phyloP scores from a whole-genome alignment of 1,140 invertebrate genomes.

The Drosophila kikkawai region DNA sequence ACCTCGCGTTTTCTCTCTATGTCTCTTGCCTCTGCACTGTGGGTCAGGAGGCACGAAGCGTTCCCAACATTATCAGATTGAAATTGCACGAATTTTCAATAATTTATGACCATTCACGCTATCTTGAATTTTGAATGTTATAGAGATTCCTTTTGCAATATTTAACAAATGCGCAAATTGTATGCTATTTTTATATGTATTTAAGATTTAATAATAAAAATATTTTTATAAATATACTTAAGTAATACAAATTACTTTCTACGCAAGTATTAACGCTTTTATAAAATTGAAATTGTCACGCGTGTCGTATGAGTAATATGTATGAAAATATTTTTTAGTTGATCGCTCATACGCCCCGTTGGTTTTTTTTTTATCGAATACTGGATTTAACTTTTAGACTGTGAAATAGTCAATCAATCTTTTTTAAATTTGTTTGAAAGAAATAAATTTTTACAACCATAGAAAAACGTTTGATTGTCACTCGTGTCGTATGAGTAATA shows the following conservation, averaged over 20 bases:
- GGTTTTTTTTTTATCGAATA: background rate
- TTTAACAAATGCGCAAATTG: conserved; percentile 3
- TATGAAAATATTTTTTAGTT: background rate
- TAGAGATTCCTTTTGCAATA: conserved; percentile 5
- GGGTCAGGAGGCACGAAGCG: conserved; percentile 23
- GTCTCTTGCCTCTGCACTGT: conserved; percentile 34
- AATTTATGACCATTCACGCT: conserved; percentile 30
- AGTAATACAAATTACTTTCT: too few relatives aligned
- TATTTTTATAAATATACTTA: background rate
- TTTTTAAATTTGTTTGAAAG: background rate
- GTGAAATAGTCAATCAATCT: too few relatives aligned
- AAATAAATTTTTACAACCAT: too few relatives aligned
- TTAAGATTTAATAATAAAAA: background rate
- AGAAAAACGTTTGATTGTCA: background rate
- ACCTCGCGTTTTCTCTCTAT: conserved; percentile 7
- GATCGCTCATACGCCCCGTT: conserved; percentile 1
- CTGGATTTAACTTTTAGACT: background rate
- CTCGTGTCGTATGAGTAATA: background rate
- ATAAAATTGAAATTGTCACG: background rate
- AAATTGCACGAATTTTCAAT: conserved; percentile 19
- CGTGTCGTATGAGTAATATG: conserved; percentile 4
- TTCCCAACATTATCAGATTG: conserved; percentile 36
- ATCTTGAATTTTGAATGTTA: conserved; percentile 1
- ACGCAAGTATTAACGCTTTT: background rate
- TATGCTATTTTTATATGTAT: background rate